Evolutionary conservation across 2,888 invertebrate species (phyloP).

Genomic region (Mylabris sibirica): DNA sequence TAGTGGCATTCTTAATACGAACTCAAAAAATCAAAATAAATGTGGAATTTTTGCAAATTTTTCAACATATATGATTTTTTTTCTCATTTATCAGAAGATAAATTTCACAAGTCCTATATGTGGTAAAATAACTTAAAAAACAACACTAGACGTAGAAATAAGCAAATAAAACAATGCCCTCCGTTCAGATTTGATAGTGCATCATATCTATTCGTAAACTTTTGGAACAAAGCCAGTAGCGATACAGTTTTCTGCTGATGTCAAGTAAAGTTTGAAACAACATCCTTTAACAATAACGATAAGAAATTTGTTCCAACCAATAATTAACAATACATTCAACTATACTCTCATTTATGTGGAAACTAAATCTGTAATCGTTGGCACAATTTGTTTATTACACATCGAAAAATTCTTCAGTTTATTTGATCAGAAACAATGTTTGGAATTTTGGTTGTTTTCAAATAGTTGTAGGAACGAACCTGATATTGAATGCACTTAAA

Average conservation of each 20-base stretch:
- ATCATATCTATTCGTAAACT: not conserved
- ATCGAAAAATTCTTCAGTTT: too few species aligned
- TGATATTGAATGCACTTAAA: too few species aligned
- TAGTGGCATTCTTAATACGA: not conserved
- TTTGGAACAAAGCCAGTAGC: slow-evolving; percentile 3
- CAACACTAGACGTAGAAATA: slow-evolving; percentile 1
- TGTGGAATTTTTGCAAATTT: not conserved
- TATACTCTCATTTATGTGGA: too few species aligned
- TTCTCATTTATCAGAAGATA: not conserved
- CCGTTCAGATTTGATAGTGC: not conserved
- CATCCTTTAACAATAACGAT: not conserved
- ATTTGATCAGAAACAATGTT: too few species aligned
- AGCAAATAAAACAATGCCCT: not conserved
- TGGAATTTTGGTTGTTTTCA: too few species aligned
- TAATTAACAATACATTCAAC: too few species aligned
- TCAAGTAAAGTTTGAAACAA: not conserved
- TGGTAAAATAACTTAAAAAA: not conserved
- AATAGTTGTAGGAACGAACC: too few species aligned
- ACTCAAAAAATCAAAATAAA: not conserved
- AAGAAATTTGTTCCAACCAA: not conserved
- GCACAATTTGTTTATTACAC: too few species aligned
- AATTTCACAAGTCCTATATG: not conserved
- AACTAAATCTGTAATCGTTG: too few species aligned
- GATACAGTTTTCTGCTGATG: not conserved
- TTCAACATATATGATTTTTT: not conserved